Evolutionary conservation across 2,888 invertebrate species (phyloP).

Genomic region (Dascillus cervinus): DNA sequence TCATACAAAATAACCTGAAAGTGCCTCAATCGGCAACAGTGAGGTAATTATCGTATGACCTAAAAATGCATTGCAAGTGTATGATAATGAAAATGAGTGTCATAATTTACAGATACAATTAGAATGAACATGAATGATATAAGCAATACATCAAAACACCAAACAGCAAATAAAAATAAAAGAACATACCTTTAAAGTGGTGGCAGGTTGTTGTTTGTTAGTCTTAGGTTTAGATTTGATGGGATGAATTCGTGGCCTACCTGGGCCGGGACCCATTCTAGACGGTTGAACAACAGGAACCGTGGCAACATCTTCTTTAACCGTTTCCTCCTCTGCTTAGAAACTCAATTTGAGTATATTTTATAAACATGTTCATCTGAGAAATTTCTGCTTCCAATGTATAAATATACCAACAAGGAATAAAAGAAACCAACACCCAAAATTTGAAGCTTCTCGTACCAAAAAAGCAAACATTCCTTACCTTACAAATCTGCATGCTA

Average conservation of each 20-base stretch:
- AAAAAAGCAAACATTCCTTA: no score
- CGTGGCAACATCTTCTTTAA: constrained; percentile 24
- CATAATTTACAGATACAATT: neutral
- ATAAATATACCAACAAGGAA: neutral
- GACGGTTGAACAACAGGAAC: constrained; percentile 18
- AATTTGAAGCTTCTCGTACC: no score
- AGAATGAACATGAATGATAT: neutral
- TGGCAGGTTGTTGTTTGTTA: constrained; percentile 21
- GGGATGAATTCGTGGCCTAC: constrained; percentile 38
- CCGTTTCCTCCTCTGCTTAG: constrained; percentile 28
- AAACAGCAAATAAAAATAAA: constrained; percentile 3
- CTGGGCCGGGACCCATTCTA: constrained; percentile 30
- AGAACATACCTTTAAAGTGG: constrained; percentile 21
- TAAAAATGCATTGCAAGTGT: no score
- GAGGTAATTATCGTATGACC: no score
- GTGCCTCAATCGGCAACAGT: no score
- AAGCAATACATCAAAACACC: neutral
- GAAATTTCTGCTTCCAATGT: neutral
- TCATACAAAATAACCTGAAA: no score
- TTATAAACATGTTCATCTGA: constrained; percentile 2
- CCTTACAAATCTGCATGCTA: no score
- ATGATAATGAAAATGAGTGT: neutral
- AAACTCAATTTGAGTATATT: constrained; percentile 25
- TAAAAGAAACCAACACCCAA: neutral
- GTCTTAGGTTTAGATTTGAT: constrained; percentile 35